These are phyloP conservation scores for Volucella inanis DNA, from an alignment of 2,888 invertebrate species.

Conservation along the genomic window DNA sequence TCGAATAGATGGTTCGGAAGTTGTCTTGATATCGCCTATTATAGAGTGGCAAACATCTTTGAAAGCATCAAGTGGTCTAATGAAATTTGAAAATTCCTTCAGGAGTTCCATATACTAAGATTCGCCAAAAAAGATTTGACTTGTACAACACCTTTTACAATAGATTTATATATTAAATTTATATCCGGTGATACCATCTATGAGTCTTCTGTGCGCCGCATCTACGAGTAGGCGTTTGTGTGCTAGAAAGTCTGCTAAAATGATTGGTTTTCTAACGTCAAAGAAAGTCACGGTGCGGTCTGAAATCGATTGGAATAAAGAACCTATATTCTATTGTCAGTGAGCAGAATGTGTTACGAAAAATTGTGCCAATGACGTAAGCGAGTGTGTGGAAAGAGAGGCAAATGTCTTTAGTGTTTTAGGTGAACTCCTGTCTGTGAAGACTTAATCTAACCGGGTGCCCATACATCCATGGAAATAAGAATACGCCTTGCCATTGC, in stretches of 20 bases:
- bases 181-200: background rate
- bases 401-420: too few relatives aligned
- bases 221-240: too few relatives aligned
- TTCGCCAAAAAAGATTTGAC: background rate
- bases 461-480: too few relatives aligned
- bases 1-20: background rate
- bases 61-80: background rate
- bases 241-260: background rate
- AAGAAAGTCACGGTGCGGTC: background rate
- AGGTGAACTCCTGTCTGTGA: too few relatives aligned
- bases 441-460: too few relatives aligned
- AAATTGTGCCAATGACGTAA: too few relatives aligned
- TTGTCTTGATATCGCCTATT: background rate
- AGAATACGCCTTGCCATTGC: too few relatives aligned
- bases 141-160: background rate
- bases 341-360: too few relatives aligned
- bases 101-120: background rate
- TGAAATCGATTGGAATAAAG: too few relatives aligned
- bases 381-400: too few relatives aligned
- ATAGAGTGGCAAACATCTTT: background rate
- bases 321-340: too few relatives aligned
- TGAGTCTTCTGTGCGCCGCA: background rate
- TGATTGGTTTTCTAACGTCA: background rate
- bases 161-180: too few relatives aligned
- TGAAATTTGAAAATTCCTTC: background rate